Conservation (phyloP, 2,888 invertebrate genomes). For the Conchocele bisecta region DNA sequence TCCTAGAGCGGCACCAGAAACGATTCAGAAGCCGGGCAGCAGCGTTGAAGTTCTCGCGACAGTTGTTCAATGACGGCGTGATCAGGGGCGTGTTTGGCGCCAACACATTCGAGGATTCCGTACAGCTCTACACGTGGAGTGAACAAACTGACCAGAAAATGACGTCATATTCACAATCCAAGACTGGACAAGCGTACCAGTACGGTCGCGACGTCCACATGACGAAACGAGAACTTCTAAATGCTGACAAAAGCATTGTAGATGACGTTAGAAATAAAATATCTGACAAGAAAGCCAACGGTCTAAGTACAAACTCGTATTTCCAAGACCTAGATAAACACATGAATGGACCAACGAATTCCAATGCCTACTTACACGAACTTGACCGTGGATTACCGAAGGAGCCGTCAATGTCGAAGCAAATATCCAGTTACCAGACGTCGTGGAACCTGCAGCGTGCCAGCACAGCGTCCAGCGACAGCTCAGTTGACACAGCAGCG, state of each 20-base stretch:
- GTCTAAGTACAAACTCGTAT: constrained; percentile 28
- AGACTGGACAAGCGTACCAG: constrained; percentile 22
- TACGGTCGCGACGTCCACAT: constrained; percentile 40
- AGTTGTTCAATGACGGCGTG: constrained; percentile 75
- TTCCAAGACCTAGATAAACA: constrained; percentile 35
- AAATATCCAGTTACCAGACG: constrained; percentile 45
- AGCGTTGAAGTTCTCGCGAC: constrained; percentile 74
- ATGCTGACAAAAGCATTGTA: background rate
- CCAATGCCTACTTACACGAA: too few relatives aligned
- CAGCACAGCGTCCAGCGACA: constrained; percentile 69
- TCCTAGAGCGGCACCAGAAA: constrained; percentile 72
- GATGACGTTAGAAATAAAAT: constrained; percentile 19
- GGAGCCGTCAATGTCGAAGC: background rate
- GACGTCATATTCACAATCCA: constrained; percentile 55
- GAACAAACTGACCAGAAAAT: constrained; percentile 63
- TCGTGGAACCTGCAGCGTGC: constrained; percentile 63
- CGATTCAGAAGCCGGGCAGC: constrained; percentile 70
- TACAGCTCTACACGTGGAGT: constrained; percentile 75
- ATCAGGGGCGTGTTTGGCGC: constrained; percentile 75
- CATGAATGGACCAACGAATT: too few relatives aligned
- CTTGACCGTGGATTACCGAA: too few relatives aligned
- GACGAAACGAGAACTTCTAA: constrained; percentile 40
- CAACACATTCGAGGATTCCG: constrained; percentile 76
- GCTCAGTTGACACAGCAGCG: constrained; percentile 63
- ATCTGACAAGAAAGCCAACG: constrained; percentile 1